Conservation (phyloP, 2,888 invertebrate species). For the Plebejus argus region DNA sequence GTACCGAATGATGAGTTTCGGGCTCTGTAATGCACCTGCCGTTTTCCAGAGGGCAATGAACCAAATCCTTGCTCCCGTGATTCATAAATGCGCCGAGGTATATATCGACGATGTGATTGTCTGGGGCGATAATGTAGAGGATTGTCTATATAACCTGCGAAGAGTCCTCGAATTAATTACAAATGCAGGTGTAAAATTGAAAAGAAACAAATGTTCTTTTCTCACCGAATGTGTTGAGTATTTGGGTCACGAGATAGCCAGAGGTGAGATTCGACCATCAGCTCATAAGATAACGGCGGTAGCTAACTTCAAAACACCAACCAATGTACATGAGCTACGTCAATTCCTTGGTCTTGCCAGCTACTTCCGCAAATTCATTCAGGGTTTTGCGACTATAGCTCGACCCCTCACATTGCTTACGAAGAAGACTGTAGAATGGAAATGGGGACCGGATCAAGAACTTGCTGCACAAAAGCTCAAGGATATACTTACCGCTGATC, state of each 20-base stretch:
- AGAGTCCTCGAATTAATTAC: background rate
- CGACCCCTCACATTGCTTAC: background rate
- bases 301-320: conserved; percentile 8
- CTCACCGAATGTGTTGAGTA: conserved; percentile 18
- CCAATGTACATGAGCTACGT: conserved; percentile 6
- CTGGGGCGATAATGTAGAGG: background rate
- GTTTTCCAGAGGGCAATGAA: background rate
- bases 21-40: background rate
- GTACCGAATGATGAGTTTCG: background rate
- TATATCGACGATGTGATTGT: background rate
- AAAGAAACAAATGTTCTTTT: conserved; percentile 5
- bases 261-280: background rate
- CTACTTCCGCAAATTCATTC: conserved; percentile 8
- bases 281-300: background rate
- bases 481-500: background rate
- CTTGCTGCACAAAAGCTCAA: background rate
- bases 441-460: background rate
- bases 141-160: background rate
- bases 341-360: conserved; percentile 24
- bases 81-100: background rate
- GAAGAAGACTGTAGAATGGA: background rate
- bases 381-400: conserved; percentile 5
- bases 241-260: conserved; percentile 12
- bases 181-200: background rate
- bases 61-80: background rate